A percentile compares a stretch with the other conserved stretches of the same genome.
phyloP scores from a whole-genome alignment of 2,113 vertebrate species.

The Phoxinus phoxinus region DNA sequence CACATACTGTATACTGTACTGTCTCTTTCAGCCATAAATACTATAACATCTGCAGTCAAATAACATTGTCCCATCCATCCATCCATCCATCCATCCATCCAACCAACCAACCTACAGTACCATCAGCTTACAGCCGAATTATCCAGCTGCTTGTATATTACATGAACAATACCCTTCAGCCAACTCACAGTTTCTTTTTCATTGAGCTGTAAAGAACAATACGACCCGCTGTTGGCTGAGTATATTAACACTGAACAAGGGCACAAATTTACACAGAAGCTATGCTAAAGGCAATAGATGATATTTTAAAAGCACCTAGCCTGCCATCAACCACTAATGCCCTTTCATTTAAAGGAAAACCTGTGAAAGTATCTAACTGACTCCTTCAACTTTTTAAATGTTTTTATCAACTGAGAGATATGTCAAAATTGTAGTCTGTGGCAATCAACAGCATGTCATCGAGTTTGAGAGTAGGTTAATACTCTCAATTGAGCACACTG shows the following conservation, averaged over 20 bases:
- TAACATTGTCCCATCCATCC: too few relatives aligned
- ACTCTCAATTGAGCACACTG: background rate
- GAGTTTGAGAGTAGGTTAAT: too few relatives aligned
- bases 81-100: too few relatives aligned
- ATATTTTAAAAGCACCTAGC: conserved; percentile 14
- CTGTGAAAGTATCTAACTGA: too few relatives aligned
- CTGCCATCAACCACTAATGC: background rate
- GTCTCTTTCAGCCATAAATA: too few relatives aligned
- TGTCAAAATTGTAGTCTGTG: too few relatives aligned
- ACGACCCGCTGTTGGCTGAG: conserved; percentile 18
- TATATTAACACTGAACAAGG: conserved; percentile 54
- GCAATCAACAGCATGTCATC: too few relatives aligned
- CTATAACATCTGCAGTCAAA: too few relatives aligned
- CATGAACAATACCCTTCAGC: conserved; percentile 30
- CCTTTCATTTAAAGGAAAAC: background rate
- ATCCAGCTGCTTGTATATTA: background rate
- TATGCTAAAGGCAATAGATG: conserved; percentile 22
- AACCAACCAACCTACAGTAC: too few relatives aligned
- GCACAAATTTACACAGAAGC: background rate
- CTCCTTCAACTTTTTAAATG: too few relatives aligned
- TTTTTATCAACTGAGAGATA: too few relatives aligned
- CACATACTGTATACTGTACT: background rate
- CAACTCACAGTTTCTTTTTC: conserved; percentile 28
- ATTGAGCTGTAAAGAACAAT: conserved; percentile 45
- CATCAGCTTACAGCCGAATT: background rate